A percentile compares a stretch with the other conserved stretches of the same genome.
These are phyloP conservation scores for Oncopodura yosiiana DNA, from an alignment of 1,140 invertebrate species.

Conservation along the genomic window DNA sequence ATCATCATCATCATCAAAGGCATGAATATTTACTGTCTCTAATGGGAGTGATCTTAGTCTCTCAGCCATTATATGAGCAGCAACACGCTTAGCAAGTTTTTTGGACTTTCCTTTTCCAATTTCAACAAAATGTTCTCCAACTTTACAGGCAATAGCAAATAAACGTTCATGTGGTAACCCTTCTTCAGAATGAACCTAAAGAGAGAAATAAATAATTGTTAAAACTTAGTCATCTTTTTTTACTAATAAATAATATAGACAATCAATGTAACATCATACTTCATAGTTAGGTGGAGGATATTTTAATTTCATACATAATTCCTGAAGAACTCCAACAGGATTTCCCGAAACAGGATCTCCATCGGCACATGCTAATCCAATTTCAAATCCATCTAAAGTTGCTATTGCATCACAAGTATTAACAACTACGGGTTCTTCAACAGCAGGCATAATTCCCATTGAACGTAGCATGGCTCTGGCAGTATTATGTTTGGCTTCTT, in stretches of 20 bases:
- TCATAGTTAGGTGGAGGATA: slow-evolving; percentile 90
- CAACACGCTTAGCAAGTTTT: slow-evolving; percentile 86
- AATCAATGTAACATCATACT: slow-evolving; percentile 45
- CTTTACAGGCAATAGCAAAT: slow-evolving; percentile 82
- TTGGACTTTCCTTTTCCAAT: slow-evolving; percentile 76
- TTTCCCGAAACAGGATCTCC: slow-evolving; percentile 43
- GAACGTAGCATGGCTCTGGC: slow-evolving; percentile 77
- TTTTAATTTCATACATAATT: slow-evolving; percentile 88
- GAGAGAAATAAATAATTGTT: background rate
- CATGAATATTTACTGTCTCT: slow-evolving; percentile 50
- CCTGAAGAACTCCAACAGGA: slow-evolving; percentile 89
- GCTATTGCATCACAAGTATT: too few relatives aligned
- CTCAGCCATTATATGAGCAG: slow-evolving; percentile 85
- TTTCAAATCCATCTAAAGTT: slow-evolving; percentile 1
- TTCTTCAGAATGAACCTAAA: slow-evolving; percentile 53
- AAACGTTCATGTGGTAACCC: slow-evolving; percentile 85
- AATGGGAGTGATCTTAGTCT: slow-evolving; percentile 62
- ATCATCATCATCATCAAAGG: slow-evolving; percentile 42
- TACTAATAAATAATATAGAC: background rate
- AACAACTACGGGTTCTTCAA: slow-evolving; percentile 8
- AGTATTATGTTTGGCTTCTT: slow-evolving; percentile 91
- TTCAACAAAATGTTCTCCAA: slow-evolving; percentile 54
- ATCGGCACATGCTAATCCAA: slow-evolving; percentile 1
- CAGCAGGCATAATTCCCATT: slow-evolving; percentile 36
- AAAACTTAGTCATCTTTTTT: background rate